These are phyloP conservation scores for Alectura lathami DNA, from an alignment of 2,113 vertebrate genomes.

Conservation along the genomic window DNA sequence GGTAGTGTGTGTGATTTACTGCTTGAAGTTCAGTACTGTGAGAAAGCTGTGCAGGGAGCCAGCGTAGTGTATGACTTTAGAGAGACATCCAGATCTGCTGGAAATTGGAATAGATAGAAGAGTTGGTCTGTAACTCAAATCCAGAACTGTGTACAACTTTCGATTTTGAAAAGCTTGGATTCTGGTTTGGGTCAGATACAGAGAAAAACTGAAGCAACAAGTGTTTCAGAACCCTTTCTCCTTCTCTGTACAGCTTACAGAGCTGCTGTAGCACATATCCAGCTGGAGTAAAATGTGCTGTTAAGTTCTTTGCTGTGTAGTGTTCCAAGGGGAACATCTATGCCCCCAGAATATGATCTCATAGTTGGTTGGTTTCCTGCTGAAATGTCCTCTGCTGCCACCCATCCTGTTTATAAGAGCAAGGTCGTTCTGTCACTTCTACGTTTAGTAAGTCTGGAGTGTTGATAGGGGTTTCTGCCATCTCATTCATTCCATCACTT, in stretches of 20 bases:
- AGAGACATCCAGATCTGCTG: background rate
- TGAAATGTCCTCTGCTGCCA: background rate
- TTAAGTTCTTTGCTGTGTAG: background rate
- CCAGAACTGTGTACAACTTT: background rate
- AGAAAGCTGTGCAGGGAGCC: background rate
- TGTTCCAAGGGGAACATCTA: background rate
- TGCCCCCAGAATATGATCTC: background rate
- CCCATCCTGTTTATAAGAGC: background rate
- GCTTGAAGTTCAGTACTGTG: background rate
- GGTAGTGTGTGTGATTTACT: background rate
- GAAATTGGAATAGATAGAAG: background rate
- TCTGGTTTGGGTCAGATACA: background rate
- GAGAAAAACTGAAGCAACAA: background rate
- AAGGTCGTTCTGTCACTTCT: background rate
- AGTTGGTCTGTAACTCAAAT: background rate
- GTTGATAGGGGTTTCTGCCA: background rate
- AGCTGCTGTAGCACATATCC: background rate
- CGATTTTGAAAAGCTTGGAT: background rate
- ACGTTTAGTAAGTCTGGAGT: background rate
- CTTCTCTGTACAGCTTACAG: background rate
- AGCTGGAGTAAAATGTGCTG: background rate
- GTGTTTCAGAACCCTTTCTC: background rate
- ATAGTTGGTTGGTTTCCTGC: background rate
- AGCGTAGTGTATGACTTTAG: background rate
- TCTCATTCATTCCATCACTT: background rate